phyloP scores from a whole-genome alignment of 2,113 vertebrate genomes.

The Pipra filicauda region DNA sequence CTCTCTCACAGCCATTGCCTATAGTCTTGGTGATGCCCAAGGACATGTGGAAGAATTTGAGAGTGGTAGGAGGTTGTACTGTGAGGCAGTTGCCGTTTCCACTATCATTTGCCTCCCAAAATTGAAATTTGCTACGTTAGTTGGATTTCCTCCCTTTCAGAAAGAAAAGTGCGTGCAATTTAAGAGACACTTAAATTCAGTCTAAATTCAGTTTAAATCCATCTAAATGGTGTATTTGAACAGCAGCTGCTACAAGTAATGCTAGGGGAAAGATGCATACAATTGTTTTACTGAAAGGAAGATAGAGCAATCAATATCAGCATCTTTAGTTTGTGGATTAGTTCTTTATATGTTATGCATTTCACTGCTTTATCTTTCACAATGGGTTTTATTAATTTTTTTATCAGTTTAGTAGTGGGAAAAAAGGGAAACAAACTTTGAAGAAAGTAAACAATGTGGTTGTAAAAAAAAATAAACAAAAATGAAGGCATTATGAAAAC shows the following conservation, averaged over 20 bases:
- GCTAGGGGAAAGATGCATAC: background rate
- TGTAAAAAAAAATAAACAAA: background rate
- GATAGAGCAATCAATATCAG: background rate
- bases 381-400: background rate
- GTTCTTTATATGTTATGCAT: background rate
- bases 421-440: background rate
- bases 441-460: background rate
- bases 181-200: background rate
- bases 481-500: background rate
- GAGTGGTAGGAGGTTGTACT: background rate
- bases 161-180: background rate
- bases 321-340: background rate
- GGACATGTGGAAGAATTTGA: background rate
- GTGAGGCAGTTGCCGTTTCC: background rate
- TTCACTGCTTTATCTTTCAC: background rate
- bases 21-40: background rate
- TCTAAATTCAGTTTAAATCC: background rate
- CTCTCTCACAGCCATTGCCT: fast-evolving
- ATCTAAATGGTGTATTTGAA: background rate
- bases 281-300: background rate
- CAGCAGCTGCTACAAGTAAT: background rate
- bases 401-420: background rate
- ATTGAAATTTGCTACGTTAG: background rate
- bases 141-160: background rate
- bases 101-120: fast-evolving